phyloP scores from a whole-genome alignment of 2,888 invertebrate genomes.

The Laspeyria flexula region DNA sequence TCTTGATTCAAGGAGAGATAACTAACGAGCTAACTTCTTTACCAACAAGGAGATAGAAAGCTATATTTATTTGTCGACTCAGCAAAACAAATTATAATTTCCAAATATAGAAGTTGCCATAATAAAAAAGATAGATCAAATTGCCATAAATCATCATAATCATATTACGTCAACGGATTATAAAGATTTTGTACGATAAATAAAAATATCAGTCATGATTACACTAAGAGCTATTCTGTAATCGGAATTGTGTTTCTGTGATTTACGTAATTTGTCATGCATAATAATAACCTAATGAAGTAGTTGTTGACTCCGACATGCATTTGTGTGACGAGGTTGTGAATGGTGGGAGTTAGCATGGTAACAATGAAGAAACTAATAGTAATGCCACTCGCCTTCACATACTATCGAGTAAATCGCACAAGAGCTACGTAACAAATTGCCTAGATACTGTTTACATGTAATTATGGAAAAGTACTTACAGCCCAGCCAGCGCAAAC shows the following conservation, averaged over 20 bases:
- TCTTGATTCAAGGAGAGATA: not conserved
- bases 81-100: too few species aligned
- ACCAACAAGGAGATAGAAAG: too few species aligned
- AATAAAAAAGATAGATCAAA: too few species aligned
- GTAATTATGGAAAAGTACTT: conserved; percentile 48
- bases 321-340: not conserved
- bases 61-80: too few species aligned
- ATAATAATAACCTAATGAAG: conserved; percentile 8
- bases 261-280: conserved; percentile 26
- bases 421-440: conserved; percentile 37
- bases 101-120: too few species aligned
- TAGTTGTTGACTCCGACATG: conserved; percentile 1
- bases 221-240: conserved; percentile 16
- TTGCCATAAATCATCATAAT: not conserved
- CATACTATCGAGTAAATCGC: conserved; percentile 31
- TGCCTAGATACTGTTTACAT: conserved; percentile 27
- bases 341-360: not conserved
- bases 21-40: not conserved
- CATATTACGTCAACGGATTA: conserved; percentile 3
- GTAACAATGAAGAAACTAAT: conserved; percentile 13
- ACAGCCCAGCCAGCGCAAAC: conserved; percentile 26
- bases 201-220: conserved; percentile 1
- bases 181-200: not conserved
- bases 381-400: conserved; percentile 35
- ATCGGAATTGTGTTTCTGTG: conserved; percentile 13